A percentile compares a stretch with the other conserved stretches of the same genome.
Conservation (phyloP, 2,113 vertebrate genomes). For the Brachyhypopomus gauderio region DNA sequence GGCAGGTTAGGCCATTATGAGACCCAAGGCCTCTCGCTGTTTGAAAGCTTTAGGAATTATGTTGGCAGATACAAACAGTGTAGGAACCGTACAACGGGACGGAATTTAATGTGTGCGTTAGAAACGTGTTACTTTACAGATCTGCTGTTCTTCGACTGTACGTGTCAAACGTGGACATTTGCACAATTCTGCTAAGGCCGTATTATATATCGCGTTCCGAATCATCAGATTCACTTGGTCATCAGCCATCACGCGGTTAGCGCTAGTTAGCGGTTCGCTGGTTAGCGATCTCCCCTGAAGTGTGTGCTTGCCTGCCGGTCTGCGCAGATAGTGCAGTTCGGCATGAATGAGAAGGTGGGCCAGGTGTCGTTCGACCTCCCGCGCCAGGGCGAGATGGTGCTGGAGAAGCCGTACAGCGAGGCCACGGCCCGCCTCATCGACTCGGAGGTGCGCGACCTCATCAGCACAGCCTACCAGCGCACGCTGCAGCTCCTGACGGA, state of each 20-base stretch:
- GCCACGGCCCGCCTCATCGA: conserved; percentile 93
- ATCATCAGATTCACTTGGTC: not conserved
- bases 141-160: too few species aligned
- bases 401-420: conserved; percentile 97
- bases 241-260: not conserved
- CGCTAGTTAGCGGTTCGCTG: not conserved
- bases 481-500: conserved; percentile 81
- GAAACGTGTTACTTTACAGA: too few species aligned
- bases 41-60: too few species aligned
- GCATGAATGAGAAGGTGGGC: conserved; percentile 96
- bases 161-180: too few species aligned
- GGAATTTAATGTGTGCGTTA: too few species aligned
- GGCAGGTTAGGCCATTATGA: too few species aligned
- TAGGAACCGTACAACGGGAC: too few species aligned
- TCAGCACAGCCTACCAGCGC: conserved; percentile 82
- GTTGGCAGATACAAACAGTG: too few species aligned
- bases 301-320: not conserved
- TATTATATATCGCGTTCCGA: not conserved
- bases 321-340: conserved; percentile 93
- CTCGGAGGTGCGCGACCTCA: conserved; percentile 85
- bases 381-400: conserved; percentile 91
- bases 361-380: conserved; percentile 97
- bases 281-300: not conserved
- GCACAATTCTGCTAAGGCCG: too few species aligned
- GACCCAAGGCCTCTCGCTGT: too few species aligned